Evolutionary conservation across 2,888 invertebrate species (phyloP), one percentile per base, ranked within the genome.

Genomic region (Psylliodes chrysocephalus): DNA sequence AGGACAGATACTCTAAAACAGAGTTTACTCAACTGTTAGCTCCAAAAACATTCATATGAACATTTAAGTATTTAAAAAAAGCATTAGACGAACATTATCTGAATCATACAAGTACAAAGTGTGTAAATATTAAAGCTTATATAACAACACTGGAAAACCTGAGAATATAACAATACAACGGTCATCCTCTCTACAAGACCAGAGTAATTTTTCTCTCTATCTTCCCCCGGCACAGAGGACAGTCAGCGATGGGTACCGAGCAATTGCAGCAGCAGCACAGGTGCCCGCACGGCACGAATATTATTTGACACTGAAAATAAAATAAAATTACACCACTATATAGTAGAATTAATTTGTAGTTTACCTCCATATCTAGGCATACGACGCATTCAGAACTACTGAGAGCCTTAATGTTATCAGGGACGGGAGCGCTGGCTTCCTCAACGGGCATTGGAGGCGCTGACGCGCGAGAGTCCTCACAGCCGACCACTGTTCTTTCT

Each of bases 251-350:
- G 18, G 87, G 82, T 10, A 78, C 79, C 51, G 91, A 88, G 83
- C 95, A 95, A 53, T 81, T 79, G 54, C 85, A 81, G 81, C 95
- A 95, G 78, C 91, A 91, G 78, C 94, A 95, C 78, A 94, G 88
- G 81, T 95, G 95, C 60, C 95, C 95, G 79, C 95, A 95, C 59
- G 93, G 92, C 73, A 94, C 87, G 84, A 93, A 94, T 75, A 94
- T 90, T 54, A 93, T 86, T 80, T 90, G 88, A 72, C 90, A 89
- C 91, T 91, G 84, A 56, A 86, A 86, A 59, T 7, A 25, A 7
- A 25, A 25, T 3, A 25, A 25, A 25, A 25, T 10, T 38, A 15
- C 15, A 18, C 12, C 22, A 42, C 10, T 18, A 18, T 3, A 55
- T 19, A 19, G 18, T 19, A 25, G 25, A 44, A 60, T 33, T 40